phyloP scores from a whole-genome alignment of 2,113 vertebrate species.

The Paraplagusia blochii region DNA sequence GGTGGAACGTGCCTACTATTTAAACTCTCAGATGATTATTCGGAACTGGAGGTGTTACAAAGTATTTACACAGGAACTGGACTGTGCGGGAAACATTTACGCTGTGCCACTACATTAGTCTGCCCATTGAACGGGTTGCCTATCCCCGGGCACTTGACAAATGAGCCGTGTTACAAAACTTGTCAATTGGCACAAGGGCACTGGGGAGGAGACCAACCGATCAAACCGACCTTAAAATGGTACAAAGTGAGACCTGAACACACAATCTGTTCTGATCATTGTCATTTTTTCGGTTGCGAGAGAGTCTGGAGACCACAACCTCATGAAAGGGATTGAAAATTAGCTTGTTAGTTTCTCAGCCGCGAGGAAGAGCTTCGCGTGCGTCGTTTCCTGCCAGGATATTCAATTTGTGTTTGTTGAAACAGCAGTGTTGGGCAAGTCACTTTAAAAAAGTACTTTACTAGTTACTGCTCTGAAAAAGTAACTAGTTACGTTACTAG shows the following conservation, averaged over 20 bases:
- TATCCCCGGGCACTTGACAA: constrained; percentile 32
- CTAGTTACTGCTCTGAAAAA: too few relatives aligned
- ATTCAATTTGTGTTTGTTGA: too few relatives aligned
- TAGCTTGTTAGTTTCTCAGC: too few relatives aligned
- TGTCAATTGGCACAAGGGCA: constrained; percentile 14
- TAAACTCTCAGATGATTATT: neutral
- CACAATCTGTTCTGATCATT: neutral
- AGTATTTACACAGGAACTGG: too few relatives aligned
- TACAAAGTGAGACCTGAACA: neutral
- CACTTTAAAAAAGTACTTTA: too few relatives aligned
- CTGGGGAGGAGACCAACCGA: neutral
- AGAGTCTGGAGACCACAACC: neutral
- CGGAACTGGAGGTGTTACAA: neutral
- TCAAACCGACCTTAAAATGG: neutral
- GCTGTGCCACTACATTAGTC: constrained; percentile 23
- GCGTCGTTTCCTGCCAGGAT: too few relatives aligned
- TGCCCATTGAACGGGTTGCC: constrained; percentile 23
- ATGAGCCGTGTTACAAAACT: constrained; percentile 30
- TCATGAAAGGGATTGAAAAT: constrained; percentile 12
- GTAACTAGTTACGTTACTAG: too few relatives aligned
- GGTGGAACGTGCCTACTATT: neutral
- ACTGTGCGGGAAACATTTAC: neutral
- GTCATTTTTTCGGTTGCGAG: neutral
- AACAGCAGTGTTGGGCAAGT: too few relatives aligned
- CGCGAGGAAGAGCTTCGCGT: too few relatives aligned